Percentiles rank a stretch among this genome's conserved stretches.
Conservation (phyloP, 2,113 vertebrate genomes). For the Meriones unguiculatus region DNA sequence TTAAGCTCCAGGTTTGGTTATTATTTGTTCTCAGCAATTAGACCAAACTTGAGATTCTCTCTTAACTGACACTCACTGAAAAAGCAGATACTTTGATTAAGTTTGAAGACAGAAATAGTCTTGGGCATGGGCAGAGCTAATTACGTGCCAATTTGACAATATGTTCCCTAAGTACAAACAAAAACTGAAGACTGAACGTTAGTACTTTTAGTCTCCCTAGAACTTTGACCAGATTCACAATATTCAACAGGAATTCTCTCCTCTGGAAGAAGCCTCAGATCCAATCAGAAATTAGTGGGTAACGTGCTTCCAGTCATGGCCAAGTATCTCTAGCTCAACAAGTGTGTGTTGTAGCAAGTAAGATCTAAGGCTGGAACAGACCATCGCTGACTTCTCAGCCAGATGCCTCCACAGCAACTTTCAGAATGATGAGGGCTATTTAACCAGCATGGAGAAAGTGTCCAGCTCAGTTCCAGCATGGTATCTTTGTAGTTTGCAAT, state of each 20-base stretch:
- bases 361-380: background rate
- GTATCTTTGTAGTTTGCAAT: background rate
- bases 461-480: background rate
- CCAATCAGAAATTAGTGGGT: background rate
- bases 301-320: background rate
- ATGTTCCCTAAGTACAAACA: background rate
- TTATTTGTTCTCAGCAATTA: background rate
- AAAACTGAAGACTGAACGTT: background rate
- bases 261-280: background rate
- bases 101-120: background rate
- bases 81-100: background rate
- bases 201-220: background rate
- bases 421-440: background rate
- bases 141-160: background rate
- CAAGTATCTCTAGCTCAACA: background rate
- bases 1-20: background rate
- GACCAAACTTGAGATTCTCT: background rate
- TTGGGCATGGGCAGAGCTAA: background rate
- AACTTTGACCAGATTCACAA: background rate
- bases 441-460: background rate
- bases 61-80: background rate
- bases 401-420: background rate
- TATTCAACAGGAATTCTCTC: background rate
- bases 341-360: background rate
- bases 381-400: background rate